A percentile compares a stretch with the other conserved stretches of the same genome.
Evolutionary conservation across 2,113 vertebrate genomes (phyloP).

Genomic region (Saiga tatarica): DNA sequence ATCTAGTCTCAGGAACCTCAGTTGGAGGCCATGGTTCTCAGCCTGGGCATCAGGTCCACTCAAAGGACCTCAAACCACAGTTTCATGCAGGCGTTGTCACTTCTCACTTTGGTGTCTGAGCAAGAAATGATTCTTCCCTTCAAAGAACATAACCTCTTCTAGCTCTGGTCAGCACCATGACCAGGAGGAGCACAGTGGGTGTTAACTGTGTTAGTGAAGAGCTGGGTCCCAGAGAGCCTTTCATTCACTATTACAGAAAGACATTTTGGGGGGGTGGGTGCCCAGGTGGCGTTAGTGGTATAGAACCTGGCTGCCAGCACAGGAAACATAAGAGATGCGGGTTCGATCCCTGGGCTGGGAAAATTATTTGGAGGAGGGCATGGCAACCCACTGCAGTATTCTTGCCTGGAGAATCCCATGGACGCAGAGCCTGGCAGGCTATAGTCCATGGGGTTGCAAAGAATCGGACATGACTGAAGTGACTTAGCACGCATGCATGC

Average conservation of each 20-base stretch:
- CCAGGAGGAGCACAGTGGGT: background rate
- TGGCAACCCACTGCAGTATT: background rate
- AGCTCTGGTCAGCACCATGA: background rate
- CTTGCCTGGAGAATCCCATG: background rate
- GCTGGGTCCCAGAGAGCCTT: background rate
- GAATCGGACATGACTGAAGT: background rate
- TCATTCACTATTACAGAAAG: background rate
- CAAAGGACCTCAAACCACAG: background rate
- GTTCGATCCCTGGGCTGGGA: background rate
- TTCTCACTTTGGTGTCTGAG: background rate
- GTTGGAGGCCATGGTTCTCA: background rate
- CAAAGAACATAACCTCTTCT: background rate
- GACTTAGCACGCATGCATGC: background rate
- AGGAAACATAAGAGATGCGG: background rate
- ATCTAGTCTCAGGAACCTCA: background rate
- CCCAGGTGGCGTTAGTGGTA: background rate
- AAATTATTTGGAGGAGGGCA: background rate
- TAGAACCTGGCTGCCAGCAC: background rate
- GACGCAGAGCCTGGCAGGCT: background rate
- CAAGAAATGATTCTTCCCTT: background rate
- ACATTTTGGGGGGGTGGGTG: background rate
- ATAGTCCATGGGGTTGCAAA: background rate
- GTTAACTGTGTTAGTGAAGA: background rate
- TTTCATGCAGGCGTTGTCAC: background rate
- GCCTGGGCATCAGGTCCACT: background rate